phyloP scores from a whole-genome alignment of 2,888 invertebrate genomes.

The Aspidapion aeneum region DNA sequence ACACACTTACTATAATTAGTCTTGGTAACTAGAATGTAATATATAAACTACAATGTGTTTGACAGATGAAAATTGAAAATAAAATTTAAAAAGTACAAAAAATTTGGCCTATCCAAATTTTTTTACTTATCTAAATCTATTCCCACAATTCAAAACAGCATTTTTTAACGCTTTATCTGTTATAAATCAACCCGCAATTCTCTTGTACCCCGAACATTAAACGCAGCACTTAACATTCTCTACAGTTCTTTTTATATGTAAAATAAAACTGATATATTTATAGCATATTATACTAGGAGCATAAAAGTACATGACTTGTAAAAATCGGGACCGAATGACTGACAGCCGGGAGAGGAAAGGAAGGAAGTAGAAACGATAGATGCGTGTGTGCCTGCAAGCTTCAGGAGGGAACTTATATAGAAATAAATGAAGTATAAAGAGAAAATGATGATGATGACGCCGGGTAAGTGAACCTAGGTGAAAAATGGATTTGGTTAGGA shows the following conservation, averaged over 20 bases:
- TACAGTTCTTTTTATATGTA: slow-evolving; percentile 44
- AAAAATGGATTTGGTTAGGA: neutral
- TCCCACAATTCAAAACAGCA: too few relatives aligned
- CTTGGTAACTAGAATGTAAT: too few relatives aligned
- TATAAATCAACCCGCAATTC: too few relatives aligned
- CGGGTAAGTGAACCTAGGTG: neutral
- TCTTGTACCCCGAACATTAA: neutral
- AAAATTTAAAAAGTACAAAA: too few relatives aligned
- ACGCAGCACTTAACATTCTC: neutral
- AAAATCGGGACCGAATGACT: slow-evolving; percentile 45
- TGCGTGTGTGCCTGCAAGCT: neutral
- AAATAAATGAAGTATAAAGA: neutral
- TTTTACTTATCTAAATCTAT: too few relatives aligned
- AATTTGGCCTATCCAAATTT: too few relatives aligned
- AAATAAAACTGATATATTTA: slow-evolving; percentile 49
- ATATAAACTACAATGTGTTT: too few relatives aligned
- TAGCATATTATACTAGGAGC: slow-evolving; percentile 38
- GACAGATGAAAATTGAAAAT: too few relatives aligned
- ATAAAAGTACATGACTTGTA: slow-evolving; percentile 51
- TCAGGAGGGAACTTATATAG: neutral
- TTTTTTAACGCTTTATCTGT: too few relatives aligned
- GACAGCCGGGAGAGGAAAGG: neutral
- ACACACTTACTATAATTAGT: too few relatives aligned
- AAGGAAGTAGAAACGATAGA: neutral
- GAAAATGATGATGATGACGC: neutral